Base-by-base conservation (phyloP, 53 echinoderm and acorn worm genomes). In the Luidia sarsii region DNA sequence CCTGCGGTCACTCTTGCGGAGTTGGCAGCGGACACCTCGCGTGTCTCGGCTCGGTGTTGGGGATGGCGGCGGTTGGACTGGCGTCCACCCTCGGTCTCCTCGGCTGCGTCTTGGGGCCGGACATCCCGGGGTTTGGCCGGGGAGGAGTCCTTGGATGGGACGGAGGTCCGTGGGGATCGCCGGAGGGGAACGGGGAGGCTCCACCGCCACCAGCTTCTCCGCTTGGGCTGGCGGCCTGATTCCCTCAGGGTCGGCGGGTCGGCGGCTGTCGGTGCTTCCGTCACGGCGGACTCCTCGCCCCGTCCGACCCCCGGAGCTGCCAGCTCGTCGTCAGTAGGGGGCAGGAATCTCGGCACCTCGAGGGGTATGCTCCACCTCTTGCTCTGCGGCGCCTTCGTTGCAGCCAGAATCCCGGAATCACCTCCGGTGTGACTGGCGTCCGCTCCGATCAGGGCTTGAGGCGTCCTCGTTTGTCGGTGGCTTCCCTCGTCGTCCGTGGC, bases 121-220 rank as follows among this genome's bases (percentile, higher is more conserved):
- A n/a, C n/a, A n/a, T n/a, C n/a, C n/a, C 50, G 24, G 36, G 33
- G 50, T 50, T 70, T 37, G 7, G n/a, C 33, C n/a, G 54, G 23
- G 7, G 35, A 22, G 25, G 59, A 33, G 53, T 71, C 53, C 23
- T 53, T 52, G 54, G 24, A 20, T 30, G 35, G 21, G 22, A 35
- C n/a, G n/a, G 38, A 71, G 5, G 71, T 51, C 27, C 57, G 74
- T 28, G 57, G 39, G 14, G 74, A 57, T 21, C 31, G 51, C 13
- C 27, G 43, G 4, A 56, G 57, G 9, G 67, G 28, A 5, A 67
- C 41, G 15, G 74, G 74, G 21, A 74, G 30, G 41, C 74, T 74
- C 74, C 74, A 74, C 10, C 74, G 56, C 74, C 74, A 74, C 57
- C 57, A 39, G 41, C 15, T 74, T 74, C 23, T 74, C 33, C 74